phyloP scores from a whole-genome alignment of 30 jellyfish, hydroid and myxozoan species.

The Hydra vulgaris region DNA sequence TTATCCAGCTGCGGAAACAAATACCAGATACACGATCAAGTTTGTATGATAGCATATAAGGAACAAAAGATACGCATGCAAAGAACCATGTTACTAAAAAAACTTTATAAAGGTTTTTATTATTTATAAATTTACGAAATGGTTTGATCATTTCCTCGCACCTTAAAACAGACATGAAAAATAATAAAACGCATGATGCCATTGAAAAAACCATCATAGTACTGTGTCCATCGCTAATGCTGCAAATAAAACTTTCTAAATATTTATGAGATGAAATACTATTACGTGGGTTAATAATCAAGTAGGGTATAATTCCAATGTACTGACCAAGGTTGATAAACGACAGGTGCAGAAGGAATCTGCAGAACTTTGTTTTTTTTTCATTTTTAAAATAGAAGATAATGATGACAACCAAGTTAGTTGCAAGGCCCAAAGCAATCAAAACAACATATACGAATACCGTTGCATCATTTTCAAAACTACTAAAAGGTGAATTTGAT shows the following conservation, averaged over 20 bases:
- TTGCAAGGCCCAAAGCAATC: not conserved
- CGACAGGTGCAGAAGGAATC: not conserved
- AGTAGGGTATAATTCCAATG: conserved; percentile 1
- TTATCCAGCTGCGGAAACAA: too few species aligned
- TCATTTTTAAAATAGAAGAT: not conserved
- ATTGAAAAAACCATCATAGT: not conserved
- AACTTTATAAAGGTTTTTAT: not conserved
- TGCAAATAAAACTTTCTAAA: not conserved
- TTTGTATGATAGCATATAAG: conserved; percentile 5
- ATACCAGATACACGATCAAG: too few species aligned
- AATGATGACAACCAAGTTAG: not conserved
- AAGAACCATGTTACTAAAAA: not conserved
- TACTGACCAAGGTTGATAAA: not conserved
- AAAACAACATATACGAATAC: not conserved
- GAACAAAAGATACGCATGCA: not conserved
- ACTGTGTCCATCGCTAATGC: conserved; percentile 7
- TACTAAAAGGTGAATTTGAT: not conserved
- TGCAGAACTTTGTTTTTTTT: not conserved
- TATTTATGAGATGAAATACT: not conserved
- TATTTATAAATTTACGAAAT: not conserved
- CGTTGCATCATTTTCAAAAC: not conserved
- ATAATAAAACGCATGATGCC: not conserved
- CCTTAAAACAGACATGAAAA: not conserved
- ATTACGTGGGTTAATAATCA: not conserved
- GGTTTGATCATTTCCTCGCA: not conserved